These are phyloP conservation scores for Coelopa frigida DNA, from an alignment of 1,140 invertebrate species.

Conservation along the genomic window DNA sequence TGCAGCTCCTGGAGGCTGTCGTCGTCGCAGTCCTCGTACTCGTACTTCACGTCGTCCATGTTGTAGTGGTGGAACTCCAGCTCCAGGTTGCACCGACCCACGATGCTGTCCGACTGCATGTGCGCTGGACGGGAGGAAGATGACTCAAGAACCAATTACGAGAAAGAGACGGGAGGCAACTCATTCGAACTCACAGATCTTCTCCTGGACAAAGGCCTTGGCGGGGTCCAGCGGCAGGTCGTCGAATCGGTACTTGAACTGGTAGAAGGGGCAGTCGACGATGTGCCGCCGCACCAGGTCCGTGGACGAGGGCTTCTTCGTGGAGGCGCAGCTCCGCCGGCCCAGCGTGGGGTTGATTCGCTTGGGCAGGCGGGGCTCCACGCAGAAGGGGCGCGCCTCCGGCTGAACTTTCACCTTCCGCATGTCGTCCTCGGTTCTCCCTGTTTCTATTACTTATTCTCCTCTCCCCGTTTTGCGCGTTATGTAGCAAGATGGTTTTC, in stretches of 20 bases:
- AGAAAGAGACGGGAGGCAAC: no score
- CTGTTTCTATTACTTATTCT: no score
- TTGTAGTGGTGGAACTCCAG: conserved; percentile 32
- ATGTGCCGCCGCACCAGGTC: conserved; percentile 16
- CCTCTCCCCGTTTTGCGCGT: no score
- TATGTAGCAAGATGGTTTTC: no score
- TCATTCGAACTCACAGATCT: conserved; percentile 30
- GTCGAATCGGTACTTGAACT: conserved; percentile 31
- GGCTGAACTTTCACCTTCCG: conserved; percentile 23
- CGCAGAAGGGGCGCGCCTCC: conserved; percentile 28
- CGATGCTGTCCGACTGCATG: conserved; percentile 32
- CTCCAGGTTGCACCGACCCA: conserved; percentile 33
- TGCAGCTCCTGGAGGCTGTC: conserved; percentile 20
- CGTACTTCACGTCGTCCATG: conserved; percentile 20
- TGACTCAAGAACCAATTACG: background rate
- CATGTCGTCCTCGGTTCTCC: no score
- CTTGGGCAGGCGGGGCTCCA: conserved; percentile 3
- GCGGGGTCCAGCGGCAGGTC: conserved; percentile 37
- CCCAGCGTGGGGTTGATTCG: conserved; percentile 1
- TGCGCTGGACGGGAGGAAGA: conserved; percentile 19
- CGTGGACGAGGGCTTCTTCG: background rate
- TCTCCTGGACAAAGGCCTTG: conserved; percentile 31
- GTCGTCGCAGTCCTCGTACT: conserved; percentile 26
- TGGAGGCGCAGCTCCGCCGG: background rate
- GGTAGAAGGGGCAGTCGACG: conserved; percentile 39